Evolutionary conservation across 2,797 vertebrate genomes (phyloP).

Genomic region (Molossus molossus): DNA sequence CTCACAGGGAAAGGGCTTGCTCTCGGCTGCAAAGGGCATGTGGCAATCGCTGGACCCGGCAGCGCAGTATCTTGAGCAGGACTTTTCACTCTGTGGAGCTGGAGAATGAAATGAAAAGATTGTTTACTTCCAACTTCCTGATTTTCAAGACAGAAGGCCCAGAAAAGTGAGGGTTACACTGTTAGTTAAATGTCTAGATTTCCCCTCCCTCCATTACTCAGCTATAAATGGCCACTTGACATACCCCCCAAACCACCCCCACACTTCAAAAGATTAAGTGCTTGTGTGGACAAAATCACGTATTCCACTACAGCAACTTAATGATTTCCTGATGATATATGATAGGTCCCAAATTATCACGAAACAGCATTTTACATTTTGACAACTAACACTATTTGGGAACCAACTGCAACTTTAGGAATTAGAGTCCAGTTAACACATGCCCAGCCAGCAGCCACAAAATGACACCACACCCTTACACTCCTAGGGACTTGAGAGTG

Average conservation of each 20-base stretch:
- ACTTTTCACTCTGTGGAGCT: neutral
- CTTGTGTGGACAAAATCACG: neutral
- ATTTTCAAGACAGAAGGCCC: neutral
- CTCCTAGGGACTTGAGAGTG: neutral
- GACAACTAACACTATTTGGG: constrained; percentile 28
- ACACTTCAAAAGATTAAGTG: constrained; percentile 46
- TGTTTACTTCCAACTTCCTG: neutral
- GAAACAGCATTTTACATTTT: constrained; percentile 7
- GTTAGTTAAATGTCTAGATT: neutral
- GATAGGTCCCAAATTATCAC: constrained; percentile 4
- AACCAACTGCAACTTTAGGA: neutral
- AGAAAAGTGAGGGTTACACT: neutral
- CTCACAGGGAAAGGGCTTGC: neutral
- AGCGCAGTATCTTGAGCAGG: rapidly evolving
- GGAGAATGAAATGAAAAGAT: neutral
- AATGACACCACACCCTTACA: neutral
- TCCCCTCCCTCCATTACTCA: neutral
- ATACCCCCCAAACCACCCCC: neutral
- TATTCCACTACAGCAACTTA: neutral
- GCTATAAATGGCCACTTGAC: neutral
- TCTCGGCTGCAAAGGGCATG: neutral
- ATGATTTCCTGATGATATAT: constrained; percentile 25
- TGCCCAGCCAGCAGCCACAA: neutral
- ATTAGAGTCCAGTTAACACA: constrained; percentile 10
- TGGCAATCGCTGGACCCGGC: too few species aligned